Conservation (phyloP, 2,113 vertebrate genomes). For the Sciurus niger region DNA sequence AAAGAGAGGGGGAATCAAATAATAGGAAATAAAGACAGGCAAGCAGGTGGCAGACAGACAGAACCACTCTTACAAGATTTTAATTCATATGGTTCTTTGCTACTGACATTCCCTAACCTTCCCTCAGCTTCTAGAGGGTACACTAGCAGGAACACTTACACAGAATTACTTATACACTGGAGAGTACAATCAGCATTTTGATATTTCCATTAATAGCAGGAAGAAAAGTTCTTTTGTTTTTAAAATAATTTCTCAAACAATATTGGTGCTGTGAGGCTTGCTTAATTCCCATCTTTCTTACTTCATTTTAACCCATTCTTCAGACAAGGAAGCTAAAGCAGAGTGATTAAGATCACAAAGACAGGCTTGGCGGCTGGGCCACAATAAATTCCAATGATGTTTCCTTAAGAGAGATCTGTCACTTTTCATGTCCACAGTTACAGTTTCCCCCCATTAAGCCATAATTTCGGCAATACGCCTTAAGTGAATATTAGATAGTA, state of each 20-base stretch:
- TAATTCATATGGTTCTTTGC: neutral
- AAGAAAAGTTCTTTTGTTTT: neutral
- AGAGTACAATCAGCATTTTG: neutral
- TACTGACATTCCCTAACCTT: rapidly evolving
- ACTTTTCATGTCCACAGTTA: slow-evolving; percentile 26
- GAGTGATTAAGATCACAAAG: slow-evolving; percentile 9
- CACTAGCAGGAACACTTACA: neutral
- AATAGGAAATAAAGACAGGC: neutral
- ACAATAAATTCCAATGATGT: neutral
- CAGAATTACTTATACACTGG: neutral
- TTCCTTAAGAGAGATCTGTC: neutral
- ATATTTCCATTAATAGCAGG: neutral
- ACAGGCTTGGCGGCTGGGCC: neutral
- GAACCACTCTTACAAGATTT: neutral
- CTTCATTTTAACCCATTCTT: neutral
- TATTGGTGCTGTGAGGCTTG: neutral
- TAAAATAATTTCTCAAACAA: neutral
- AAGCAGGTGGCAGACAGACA: neutral
- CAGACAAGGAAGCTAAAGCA: neutral
- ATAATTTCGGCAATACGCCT: neutral
- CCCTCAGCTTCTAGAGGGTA: neutral
- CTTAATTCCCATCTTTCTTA: slow-evolving; percentile 8
- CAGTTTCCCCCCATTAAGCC: neutral
- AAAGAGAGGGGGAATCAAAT: neutral
- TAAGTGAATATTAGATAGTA: slow-evolving; percentile 48